These are phyloP conservation scores for Aphidoletes aphidimyza DNA, from an alignment of 2,888 invertebrate genomes.

Conservation along the genomic window DNA sequence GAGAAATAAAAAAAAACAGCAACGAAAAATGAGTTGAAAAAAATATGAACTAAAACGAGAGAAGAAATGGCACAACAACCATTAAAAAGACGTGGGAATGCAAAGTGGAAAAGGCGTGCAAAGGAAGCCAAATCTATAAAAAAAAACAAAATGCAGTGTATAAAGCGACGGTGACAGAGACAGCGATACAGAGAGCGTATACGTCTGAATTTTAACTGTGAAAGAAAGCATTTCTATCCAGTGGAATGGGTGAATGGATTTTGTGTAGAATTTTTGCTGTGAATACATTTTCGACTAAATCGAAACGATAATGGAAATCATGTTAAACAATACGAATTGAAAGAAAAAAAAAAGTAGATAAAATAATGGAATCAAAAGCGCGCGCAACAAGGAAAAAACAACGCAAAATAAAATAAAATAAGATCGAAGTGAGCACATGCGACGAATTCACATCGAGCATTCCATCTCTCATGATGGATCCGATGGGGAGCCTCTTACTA, in stretches of 20 bases:
- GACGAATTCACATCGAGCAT: background rate
- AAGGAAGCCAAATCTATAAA: background rate
- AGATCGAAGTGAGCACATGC: background rate
- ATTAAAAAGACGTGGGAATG: background rate
- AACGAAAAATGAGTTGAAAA: background rate
- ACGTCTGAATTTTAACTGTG: background rate
- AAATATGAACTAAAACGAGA: background rate
- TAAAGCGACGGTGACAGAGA: too few species aligned
- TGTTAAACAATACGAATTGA: background rate
- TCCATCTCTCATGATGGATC: too few species aligned
- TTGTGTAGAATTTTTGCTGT: background rate
- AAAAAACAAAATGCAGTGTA: too few species aligned
- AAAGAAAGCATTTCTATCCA: background rate
- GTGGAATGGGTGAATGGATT: background rate
- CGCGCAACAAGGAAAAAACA: background rate
- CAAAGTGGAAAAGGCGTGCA: background rate
- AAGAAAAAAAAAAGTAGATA: background rate
- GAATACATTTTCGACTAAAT: background rate
- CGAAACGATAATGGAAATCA: conserved; percentile 13
- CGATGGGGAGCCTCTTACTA: too few species aligned
- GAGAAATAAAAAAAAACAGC: background rate
- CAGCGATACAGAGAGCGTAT: background rate
- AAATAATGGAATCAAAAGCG: background rate
- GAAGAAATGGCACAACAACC: background rate
- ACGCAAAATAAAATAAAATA: background rate